Conservation (phyloP, 1,140 invertebrate species). For the Bombyx mori region ASM3026992v2 NC_085134.1:227001-227500, state of each 20-base stretch:
- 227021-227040: no score
- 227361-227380: constrained; percentile 1
- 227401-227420: neutral
- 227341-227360: no score
- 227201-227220: constrained; percentile 49
- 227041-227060: no score
- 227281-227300: constrained; percentile 71
- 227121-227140: constrained; percentile 54
- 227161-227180: constrained; percentile 36
- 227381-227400: constrained; percentile 1
- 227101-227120: constrained; percentile 67
- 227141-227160: constrained; percentile 61
- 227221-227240: constrained; percentile 66
- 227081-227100: neutral
- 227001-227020: no score
- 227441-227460: neutral
- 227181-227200: constrained; percentile 32
- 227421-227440: neutral
- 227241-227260: constrained; percentile 65
- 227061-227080: no score
- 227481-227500: neutral
- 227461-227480: constrained; percentile 1
- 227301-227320: neutral
- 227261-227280: constrained; percentile 47
- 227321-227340: no score